Percentiles rank a stretch among this genome's conserved stretches.
Conservation (phyloP, 2,797 vertebrate genomes). For the Clamator glandarius region DNA sequence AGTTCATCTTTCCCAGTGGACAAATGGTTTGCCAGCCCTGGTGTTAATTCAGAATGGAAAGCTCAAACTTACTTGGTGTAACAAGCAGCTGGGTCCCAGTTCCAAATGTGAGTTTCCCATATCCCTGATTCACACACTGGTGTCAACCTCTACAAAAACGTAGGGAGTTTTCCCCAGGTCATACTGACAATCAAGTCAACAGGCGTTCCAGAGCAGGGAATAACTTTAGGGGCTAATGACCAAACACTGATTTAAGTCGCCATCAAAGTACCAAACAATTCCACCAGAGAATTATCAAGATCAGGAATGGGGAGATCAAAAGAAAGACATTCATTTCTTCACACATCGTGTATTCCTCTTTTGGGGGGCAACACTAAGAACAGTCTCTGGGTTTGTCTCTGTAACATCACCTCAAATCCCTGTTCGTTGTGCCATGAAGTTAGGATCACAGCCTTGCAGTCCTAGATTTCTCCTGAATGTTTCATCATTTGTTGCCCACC, state of each 20-base stretch:
- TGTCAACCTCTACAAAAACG: constrained; percentile 15
- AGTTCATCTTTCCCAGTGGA: too few species aligned
- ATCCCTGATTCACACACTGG: background rate
- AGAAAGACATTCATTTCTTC: background rate
- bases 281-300: background rate
- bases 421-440: background rate
- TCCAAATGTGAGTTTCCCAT: background rate
- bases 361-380: background rate
- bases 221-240: background rate
- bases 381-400: background rate
- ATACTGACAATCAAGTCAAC: background rate
- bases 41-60: background rate
- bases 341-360: background rate
- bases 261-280: background rate
- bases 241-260: background rate
- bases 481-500: background rate
- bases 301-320: background rate
- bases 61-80: background rate
- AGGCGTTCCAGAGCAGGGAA: background rate
- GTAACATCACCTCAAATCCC: background rate
- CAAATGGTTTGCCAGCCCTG: background rate
- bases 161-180: background rate
- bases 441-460: background rate
- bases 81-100: background rate
- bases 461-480: background rate